Conservation (phyloP, 2,797 vertebrate species). For the Denticeps clupeoides region DNA sequence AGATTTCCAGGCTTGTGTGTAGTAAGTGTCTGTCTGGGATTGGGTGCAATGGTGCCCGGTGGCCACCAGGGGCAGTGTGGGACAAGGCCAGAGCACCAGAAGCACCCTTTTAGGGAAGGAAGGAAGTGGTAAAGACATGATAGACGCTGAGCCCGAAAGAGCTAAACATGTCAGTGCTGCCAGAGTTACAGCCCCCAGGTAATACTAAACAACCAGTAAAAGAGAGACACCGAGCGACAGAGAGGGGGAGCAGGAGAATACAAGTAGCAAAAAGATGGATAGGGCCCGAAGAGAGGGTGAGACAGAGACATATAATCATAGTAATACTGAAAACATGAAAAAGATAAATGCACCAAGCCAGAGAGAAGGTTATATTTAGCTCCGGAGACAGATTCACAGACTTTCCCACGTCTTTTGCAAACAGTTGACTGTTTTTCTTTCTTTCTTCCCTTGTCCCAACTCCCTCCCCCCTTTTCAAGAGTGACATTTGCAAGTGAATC, state of each 20-base stretch:
- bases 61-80: constrained; percentile 32
- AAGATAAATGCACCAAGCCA: constrained; percentile 13
- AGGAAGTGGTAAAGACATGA: constrained; percentile 11
- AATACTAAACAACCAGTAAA: constrained; percentile 13
- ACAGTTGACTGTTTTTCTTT: not conserved
- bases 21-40: not conserved
- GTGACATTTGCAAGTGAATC: not conserved
- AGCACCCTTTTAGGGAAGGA: not conserved
- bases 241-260: not conserved
- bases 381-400: constrained; percentile 17
- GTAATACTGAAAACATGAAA: constrained; percentile 10
- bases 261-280: not conserved
- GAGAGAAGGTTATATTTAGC: constrained; percentile 24
- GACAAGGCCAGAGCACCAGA: constrained; percentile 10
- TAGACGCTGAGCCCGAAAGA: constrained; percentile 4
- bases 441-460: not conserved
- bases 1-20: too few species aligned
- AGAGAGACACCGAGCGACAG: not conserved
- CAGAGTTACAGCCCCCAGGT: constrained; percentile 19
- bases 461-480: not conserved
- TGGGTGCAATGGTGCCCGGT: not conserved
- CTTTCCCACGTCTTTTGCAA: constrained; percentile 21
- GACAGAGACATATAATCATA: constrained; percentile 1
- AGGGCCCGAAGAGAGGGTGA: not conserved
- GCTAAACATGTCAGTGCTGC: constrained; percentile 19